phyloP scores from a whole-genome alignment of 2,888 invertebrate genomes.

The Hyposoter didymator region DNA sequence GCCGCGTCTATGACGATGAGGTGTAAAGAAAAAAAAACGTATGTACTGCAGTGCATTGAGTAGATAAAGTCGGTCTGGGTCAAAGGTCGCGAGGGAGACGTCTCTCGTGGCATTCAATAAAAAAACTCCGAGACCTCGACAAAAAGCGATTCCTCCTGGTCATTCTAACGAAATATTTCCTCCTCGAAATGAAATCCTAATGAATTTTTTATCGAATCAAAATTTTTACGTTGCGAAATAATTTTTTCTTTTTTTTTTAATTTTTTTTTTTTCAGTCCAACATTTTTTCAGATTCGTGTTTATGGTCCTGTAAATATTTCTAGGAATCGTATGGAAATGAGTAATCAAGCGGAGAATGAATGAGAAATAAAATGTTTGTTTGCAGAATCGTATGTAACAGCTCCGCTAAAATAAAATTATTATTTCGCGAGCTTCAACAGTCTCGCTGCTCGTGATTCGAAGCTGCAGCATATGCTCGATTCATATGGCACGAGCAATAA shows the following conservation, averaged over 20 bases:
- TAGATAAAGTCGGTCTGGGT: conserved; percentile 61
- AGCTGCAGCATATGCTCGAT: conserved; percentile 16
- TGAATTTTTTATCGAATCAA: background rate
- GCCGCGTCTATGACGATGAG: conserved; percentile 6
- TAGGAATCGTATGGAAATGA: background rate
- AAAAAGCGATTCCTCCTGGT: background rate
- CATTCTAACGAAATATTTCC: background rate
- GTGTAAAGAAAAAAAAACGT: conserved; percentile 14
- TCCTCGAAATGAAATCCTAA: background rate
- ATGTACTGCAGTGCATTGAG: conserved; percentile 30
- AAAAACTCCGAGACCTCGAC: background rate
- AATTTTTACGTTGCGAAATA: background rate
- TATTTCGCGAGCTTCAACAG: background rate
- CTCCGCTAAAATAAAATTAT: conserved; percentile 5
- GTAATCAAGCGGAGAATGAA: conserved; percentile 33
- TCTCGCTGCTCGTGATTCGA: background rate
- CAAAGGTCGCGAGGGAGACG: conserved; percentile 42
- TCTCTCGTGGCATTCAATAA: background rate
- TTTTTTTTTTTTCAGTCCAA: background rate
- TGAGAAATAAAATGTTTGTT: conserved; percentile 42
- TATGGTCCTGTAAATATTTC: conserved; percentile 6
- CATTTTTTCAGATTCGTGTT: no score
- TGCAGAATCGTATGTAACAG: conserved; percentile 16
- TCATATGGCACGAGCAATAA: conserved; percentile 57
- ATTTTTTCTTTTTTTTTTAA: background rate